phyloP scores from a whole-genome alignment of 2,888 invertebrate species.

The Amitus sp. region DNA sequence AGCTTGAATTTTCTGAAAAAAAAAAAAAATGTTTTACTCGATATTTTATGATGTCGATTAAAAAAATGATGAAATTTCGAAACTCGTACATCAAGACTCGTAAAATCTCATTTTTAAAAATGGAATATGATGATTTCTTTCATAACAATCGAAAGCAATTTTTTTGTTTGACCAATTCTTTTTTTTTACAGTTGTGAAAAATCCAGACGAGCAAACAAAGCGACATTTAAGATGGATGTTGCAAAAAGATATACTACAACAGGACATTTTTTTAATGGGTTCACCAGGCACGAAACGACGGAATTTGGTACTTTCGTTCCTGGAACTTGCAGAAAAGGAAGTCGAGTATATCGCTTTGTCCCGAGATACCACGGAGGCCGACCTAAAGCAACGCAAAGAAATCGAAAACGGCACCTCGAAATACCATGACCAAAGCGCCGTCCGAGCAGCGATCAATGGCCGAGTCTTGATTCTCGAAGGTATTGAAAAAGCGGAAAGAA shows the following conservation, averaged over 20 bases:
- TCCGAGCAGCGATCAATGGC: conserved; percentile 90
- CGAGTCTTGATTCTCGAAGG: conserved; percentile 92
- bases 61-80: no score
- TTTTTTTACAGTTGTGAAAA: conserved; percentile 63
- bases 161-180: no score
- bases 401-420: conserved; percentile 87
- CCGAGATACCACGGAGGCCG: conserved; percentile 96
- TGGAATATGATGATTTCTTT: no score
- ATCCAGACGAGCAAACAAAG: conserved; percentile 77
- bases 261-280: conserved; percentile 95
- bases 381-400: conserved; percentile 94
- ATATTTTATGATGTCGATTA: no score
- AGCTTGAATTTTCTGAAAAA: no score
- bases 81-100: no score
- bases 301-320: conserved; percentile 85
- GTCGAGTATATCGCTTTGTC: conserved; percentile 93
- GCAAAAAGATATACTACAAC: conserved; percentile 91
- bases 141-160: no score
- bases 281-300: conserved; percentile 87
- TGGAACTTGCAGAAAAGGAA: conserved; percentile 90
- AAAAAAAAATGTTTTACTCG: no score
- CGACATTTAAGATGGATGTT: conserved; percentile 94
- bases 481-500: conserved; percentile 96
- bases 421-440: conserved; percentile 96
- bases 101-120: no score